These are phyloP conservation scores for Simalia tracyae DNA, from an alignment of 2,797 vertebrate genomes.

Conservation along the genomic window DNA sequence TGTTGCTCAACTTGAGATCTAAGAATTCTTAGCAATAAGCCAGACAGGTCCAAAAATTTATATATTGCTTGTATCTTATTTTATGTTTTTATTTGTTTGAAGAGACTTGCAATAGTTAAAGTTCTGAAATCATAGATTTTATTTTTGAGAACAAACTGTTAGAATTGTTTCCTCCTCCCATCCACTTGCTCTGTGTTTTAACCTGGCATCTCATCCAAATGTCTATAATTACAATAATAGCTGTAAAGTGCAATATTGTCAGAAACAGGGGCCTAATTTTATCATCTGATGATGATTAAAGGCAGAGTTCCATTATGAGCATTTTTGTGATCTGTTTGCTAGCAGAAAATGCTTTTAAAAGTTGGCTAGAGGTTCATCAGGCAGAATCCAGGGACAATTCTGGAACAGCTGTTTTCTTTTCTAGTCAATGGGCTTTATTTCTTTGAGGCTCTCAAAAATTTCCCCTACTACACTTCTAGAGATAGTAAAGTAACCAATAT, in stretches of 20 bases:
- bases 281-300: not conserved
- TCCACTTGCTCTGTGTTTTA: not conserved
- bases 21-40: not conserved
- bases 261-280: not conserved
- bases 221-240: not conserved
- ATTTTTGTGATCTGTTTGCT: not conserved
- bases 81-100: not conserved
- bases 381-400: not conserved
- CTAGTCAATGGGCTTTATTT: not conserved
- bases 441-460: not conserved
- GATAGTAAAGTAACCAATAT: not conserved
- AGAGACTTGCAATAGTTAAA: not conserved
- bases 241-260: not conserved
- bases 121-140: not conserved
- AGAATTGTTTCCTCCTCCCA: not conserved
- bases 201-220: not conserved
- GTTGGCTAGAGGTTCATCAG: not conserved
- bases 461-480: not conserved
- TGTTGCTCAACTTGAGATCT: not conserved
- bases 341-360: not conserved
- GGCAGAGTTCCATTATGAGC: not conserved
- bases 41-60: not conserved
- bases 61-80: not conserved
- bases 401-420: not conserved
- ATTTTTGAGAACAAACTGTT: not conserved